Evolutionary conservation across 2,888 invertebrate species (phyloP).

Genomic region (Vesta saturnalis): DNA sequence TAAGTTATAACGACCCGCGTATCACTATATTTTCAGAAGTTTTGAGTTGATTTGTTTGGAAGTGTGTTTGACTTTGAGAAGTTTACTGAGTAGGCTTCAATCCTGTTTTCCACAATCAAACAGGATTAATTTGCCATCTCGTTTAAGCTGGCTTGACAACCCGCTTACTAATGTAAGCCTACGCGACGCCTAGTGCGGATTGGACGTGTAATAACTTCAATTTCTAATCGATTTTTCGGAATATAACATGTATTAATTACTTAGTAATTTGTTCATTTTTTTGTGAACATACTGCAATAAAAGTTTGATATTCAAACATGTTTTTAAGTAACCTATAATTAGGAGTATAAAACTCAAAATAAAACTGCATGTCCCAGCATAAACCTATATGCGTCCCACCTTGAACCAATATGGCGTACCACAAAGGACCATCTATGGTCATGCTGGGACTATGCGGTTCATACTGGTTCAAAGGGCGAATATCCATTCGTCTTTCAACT

Average conservation of each 20-base stretch:
- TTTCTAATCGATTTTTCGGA: slow-evolving; percentile 5
- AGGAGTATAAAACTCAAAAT: slow-evolving; percentile 2
- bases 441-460: not conserved
- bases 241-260: slow-evolving; percentile 6
- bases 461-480: not conserved
- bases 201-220: too few species aligned
- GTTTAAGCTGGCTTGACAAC: too few species aligned
- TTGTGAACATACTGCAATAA: not conserved
- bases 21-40: too few species aligned
- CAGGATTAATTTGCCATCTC: too few species aligned
- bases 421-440: slow-evolving; percentile 5
- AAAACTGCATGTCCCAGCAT: slow-evolving; percentile 4
- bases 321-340: slow-evolving; percentile 4
- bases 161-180: too few species aligned
- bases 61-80: too few species aligned
- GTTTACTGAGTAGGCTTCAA: too few species aligned
- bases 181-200: too few species aligned
- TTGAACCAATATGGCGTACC: slow-evolving; percentile 5
- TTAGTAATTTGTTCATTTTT: slow-evolving; percentile 4
- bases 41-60: too few species aligned
- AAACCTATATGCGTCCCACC: slow-evolving; percentile 6
- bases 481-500: not conserved
- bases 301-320: not conserved
- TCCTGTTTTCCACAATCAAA: too few species aligned
- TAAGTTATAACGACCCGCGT: too few species aligned